Percentiles rank a stretch among this genome's conserved stretches.
Conservation (phyloP, 35 echinoderm and acorn worm genomes). For the Patiria miniata region DNA sequence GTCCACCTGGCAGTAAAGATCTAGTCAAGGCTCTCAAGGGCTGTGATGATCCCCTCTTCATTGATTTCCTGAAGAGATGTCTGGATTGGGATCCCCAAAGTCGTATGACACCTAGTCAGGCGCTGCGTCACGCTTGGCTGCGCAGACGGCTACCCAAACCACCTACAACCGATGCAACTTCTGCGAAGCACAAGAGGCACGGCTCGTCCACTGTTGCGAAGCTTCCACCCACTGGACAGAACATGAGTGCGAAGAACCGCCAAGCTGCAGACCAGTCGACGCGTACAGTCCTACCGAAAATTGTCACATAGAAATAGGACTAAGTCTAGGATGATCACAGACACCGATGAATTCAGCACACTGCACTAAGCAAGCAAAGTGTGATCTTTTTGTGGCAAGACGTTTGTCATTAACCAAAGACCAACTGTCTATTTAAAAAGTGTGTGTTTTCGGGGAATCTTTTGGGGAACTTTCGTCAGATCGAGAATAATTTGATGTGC, state of each 20-base stretch:
- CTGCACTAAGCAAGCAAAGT: too few species aligned
- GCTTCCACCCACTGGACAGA: constrained; percentile 86
- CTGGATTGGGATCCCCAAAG: constrained; percentile 96
- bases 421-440: too few species aligned
- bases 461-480: too few species aligned
- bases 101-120: constrained; percentile 90
- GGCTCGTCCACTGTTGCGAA: constrained; percentile 90
- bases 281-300: constrained; percentile 96
- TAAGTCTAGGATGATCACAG: too few species aligned
- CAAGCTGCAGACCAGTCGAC: constrained; percentile 68
- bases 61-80: constrained; percentile 95
- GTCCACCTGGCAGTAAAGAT: constrained; percentile 94
- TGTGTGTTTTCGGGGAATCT: too few species aligned
- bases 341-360: too few species aligned
- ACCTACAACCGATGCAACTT: constrained; percentile 62
- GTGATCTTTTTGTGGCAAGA: too few species aligned
- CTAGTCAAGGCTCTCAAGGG: constrained; percentile 98
- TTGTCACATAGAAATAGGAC: constrained; percentile 72
- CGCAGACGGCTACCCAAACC: constrained; percentile 92
- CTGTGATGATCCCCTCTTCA: constrained; percentile 86
- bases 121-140: constrained; percentile 90
- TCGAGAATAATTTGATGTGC: too few species aligned
- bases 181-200: constrained; percentile 94
- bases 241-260: constrained; percentile 72
- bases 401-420: too few species aligned